Evolutionary conservation across 2,113 vertebrate genomes (phyloP).

Genomic region (Melanerpes aurifrons): DNA sequence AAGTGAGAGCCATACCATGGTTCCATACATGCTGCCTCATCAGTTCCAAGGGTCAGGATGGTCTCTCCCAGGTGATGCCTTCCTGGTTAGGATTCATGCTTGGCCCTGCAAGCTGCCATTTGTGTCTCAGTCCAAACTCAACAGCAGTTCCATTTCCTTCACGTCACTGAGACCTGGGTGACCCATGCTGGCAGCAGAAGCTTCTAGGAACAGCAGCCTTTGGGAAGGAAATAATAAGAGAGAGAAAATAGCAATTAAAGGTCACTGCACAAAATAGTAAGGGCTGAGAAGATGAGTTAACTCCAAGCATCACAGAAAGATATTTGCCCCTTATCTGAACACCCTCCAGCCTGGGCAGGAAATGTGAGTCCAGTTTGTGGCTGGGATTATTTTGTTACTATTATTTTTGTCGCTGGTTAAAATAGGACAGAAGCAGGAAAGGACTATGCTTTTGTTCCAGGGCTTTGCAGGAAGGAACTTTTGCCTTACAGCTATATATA

Average conservation of each 20-base stretch:
- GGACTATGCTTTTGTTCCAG: constrained; percentile 61
- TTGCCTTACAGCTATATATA: constrained; percentile 47
- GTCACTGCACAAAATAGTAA: not conserved
- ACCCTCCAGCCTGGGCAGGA: not conserved
- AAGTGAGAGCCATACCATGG: not conserved
- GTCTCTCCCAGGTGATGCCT: not conserved
- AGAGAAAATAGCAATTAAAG: constrained; percentile 36
- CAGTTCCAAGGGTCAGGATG: not conserved
- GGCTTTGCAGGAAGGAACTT: constrained; percentile 58
- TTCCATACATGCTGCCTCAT: not conserved
- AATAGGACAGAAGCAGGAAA: constrained; percentile 64
- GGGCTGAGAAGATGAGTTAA: not conserved
- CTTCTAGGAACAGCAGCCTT: not conserved
- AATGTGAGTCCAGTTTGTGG: not conserved
- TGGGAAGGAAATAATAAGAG: constrained; percentile 6
- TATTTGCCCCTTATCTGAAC: not conserved
- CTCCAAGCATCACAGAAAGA: not conserved
- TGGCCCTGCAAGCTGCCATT: not conserved
- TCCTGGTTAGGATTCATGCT: not conserved
- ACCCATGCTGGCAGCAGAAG: not conserved
- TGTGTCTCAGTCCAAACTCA: not conserved
- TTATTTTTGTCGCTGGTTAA: constrained; percentile 27
- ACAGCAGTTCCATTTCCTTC: not conserved
- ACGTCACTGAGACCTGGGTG: not conserved
- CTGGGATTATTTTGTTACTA: constrained; percentile 3